Evolutionary conservation across 2,113 vertebrate species (phyloP).

Genomic region (Pseudorhombus dupliciocellatus): DNA sequence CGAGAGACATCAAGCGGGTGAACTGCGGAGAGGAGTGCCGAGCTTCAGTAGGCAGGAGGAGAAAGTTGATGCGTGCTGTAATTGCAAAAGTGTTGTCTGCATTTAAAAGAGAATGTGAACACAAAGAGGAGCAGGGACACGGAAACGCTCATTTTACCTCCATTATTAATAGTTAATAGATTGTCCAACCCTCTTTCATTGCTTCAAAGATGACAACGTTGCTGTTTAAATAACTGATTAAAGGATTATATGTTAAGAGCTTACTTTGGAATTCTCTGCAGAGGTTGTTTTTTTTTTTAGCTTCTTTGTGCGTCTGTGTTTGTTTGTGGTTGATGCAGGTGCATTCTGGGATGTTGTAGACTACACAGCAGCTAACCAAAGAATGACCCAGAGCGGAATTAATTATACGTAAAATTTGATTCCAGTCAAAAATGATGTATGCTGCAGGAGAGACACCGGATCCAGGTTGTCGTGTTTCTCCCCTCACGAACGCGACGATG

Average conservation of each 20-base stretch:
- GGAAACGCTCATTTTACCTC: constrained; percentile 6
- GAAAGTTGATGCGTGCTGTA: constrained; percentile 65
- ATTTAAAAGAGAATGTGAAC: constrained; percentile 36
- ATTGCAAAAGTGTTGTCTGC: constrained; percentile 59
- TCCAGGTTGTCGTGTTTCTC: constrained; percentile 38
- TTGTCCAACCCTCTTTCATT: neutral
- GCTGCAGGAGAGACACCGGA: constrained; percentile 5
- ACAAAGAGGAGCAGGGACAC: constrained; percentile 2
- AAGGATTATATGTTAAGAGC: neutral
- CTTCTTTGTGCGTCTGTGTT: neutral
- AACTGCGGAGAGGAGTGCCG: constrained; percentile 69
- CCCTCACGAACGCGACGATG: constrained; percentile 28
- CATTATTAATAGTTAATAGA: constrained; percentile 21
- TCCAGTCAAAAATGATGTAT: neutral
- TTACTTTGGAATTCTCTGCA: neutral
- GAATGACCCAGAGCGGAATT: neutral
- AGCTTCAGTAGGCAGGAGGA: constrained; percentile 66
- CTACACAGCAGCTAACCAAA: neutral
- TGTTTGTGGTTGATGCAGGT: too few species aligned
- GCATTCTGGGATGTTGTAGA: too few species aligned
- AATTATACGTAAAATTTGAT: neutral
- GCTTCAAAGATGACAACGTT: neutral
- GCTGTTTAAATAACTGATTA: neutral
- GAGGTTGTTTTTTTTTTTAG: too few species aligned
- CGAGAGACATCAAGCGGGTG: constrained; percentile 71